phyloP scores from a whole-genome alignment of 2,888 invertebrate species.

The Hetaerina titia region DNA sequence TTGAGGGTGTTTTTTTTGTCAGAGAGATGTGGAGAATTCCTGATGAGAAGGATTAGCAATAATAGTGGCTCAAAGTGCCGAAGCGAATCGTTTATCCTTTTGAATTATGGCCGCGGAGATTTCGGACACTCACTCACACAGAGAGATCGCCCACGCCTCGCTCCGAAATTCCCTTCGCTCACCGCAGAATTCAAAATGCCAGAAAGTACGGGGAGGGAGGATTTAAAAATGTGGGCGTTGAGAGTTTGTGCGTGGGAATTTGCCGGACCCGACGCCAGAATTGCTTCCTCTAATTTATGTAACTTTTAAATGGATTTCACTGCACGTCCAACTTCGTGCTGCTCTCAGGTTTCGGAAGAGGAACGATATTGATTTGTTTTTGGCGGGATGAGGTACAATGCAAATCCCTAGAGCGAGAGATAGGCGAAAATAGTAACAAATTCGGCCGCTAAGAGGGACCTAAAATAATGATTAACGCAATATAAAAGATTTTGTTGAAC shows the following conservation, averaged over 20 bases:
- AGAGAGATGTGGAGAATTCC: no score
- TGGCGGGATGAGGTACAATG: not conserved
- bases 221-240: not conserved
- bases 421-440: no score
- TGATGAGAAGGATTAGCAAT: no score
- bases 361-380: not conserved
- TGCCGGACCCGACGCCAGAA: not conserved
- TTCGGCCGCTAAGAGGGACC: no score
- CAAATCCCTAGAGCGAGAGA: not conserved
- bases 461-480: no score
- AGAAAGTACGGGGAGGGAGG: not conserved
- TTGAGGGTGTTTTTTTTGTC: no score
- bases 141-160: not conserved
- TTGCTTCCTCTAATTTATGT: not conserved
- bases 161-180: not conserved
- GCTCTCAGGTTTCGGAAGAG: not conserved
- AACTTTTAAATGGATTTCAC: slow-evolving; percentile 7
- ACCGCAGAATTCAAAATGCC: not conserved
- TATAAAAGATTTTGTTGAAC: no score
- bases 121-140: no score
- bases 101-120: no score
- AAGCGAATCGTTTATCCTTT: no score
- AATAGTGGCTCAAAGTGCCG: no score
- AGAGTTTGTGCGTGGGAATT: not conserved
- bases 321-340: not conserved